A percentile compares a stretch with the other conserved stretches of the same genome.
These are phyloP conservation scores for Marasmarcha lunaedactyla DNA, from an alignment of 2,888 invertebrate species.

Conservation along the genomic window DNA sequence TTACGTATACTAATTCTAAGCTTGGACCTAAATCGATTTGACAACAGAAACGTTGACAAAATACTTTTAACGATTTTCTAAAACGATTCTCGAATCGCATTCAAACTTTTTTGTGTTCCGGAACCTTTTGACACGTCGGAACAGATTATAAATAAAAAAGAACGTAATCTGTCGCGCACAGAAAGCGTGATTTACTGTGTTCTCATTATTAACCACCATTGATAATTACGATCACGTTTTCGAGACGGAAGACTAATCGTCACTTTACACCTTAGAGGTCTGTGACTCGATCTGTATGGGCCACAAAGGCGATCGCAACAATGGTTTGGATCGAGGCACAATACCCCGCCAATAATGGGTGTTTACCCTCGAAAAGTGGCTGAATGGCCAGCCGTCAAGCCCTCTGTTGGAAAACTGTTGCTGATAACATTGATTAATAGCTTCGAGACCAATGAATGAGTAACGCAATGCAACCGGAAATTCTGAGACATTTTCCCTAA, in stretches of 20 bases:
- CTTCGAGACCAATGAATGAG: slow-evolving; percentile 61
- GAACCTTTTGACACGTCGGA: no score
- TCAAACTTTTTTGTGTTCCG: no score
- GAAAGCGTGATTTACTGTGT: no score
- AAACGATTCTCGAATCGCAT: no score
- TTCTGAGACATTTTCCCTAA: slow-evolving; percentile 27
- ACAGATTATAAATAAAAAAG: no score
- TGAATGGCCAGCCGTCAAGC: slow-evolving; percentile 46
- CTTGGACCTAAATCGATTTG: no score
- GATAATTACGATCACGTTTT: no score
- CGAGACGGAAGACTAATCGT: slow-evolving; percentile 46
- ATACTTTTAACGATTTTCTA: no score
- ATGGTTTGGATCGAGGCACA: slow-evolving; percentile 35
- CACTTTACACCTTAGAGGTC: slow-evolving; percentile 35
- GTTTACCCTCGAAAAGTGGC: slow-evolving; percentile 43
- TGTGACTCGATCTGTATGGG: slow-evolving; percentile 47
- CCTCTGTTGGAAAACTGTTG: slow-evolving; percentile 39
- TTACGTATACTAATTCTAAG: no score
- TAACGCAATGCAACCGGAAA: slow-evolving; percentile 29
- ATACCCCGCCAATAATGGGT: slow-evolving; percentile 30
- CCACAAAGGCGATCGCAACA: slow-evolving; percentile 40
- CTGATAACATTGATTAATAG: slow-evolving; percentile 69
- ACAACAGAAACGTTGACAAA: no score
- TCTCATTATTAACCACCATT: no score
- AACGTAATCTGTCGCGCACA: no score